Evolutionary conservation across 2,888 invertebrate species (phyloP).

Genomic region (Mimas tiliae): DNA sequence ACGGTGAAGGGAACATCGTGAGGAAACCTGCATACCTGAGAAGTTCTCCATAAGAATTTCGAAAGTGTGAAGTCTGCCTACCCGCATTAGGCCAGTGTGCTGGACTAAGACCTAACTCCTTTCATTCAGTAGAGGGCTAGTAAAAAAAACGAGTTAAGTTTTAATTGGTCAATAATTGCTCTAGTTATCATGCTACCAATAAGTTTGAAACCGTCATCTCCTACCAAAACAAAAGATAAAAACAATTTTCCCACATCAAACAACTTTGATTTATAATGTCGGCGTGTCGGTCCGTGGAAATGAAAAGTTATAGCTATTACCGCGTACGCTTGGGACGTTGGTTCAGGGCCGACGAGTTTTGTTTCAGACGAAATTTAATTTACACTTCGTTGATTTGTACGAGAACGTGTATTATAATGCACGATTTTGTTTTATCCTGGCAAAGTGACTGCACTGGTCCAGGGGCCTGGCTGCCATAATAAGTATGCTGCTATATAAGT

Average conservation of each 20-base stretch:
- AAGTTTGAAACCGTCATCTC: not conserved
- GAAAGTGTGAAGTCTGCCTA: too few species aligned
- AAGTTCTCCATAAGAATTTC: too few species aligned
- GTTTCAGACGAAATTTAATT: slow-evolving; percentile 14
- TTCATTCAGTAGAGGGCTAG: too few species aligned
- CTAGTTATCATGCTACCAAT: not conserved
- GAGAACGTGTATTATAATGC: not conserved
- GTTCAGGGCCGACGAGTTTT: slow-evolving; percentile 2
- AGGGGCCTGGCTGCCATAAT: too few species aligned
- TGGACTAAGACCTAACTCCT: too few species aligned
- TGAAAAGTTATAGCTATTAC: slow-evolving; percentile 31
- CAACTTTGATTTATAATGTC: slow-evolving; percentile 12
- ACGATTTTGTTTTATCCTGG: not conserved
- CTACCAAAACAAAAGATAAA: not conserved
- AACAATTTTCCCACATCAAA: slow-evolving; percentile 13
- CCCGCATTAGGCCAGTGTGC: too few species aligned
- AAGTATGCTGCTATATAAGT: too few species aligned
- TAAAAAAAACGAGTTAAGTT: too few species aligned
- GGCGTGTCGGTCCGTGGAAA: slow-evolving; percentile 25
- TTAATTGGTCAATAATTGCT: too few species aligned
- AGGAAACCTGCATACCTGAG: too few species aligned
- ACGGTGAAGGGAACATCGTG: too few species aligned
- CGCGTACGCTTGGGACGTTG: not conserved
- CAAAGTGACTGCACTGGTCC: not conserved
- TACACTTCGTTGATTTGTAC: slow-evolving; percentile 9